Conservation (phyloP, 23 tunicate genomes). For the Diplosoma virens region DNA sequence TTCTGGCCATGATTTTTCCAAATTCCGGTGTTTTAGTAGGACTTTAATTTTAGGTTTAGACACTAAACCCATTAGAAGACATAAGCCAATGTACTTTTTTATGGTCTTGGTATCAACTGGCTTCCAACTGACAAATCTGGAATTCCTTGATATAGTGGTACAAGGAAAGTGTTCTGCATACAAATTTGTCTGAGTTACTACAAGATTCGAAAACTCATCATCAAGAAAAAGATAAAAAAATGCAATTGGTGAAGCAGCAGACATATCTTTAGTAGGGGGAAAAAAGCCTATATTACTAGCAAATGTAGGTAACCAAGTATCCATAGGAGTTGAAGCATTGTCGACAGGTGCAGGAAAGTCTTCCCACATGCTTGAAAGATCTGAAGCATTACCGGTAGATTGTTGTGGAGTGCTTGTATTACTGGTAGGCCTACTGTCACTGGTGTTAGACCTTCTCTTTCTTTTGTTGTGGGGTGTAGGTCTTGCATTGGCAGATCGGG, state of each 20-base stretch:
- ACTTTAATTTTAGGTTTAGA: slow-evolving; percentile 21
- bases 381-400: slow-evolving; percentile 18
- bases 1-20: slow-evolving; percentile 33
- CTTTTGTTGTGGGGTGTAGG: slow-evolving; percentile 33
- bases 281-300: slow-evolving; percentile 23
- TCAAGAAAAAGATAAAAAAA: slow-evolving; percentile 13
- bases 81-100: slow-evolving; percentile 26
- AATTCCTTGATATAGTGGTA: slow-evolving; percentile 6
- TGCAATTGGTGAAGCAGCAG: slow-evolving; percentile 9
- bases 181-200: slow-evolving; percentile 18
- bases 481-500: slow-evolving; percentile 29
- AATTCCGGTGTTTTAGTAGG: slow-evolving; percentile 24
- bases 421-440: slow-evolving; percentile 26
- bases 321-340: slow-evolving; percentile 30
- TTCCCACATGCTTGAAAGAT: slow-evolving; percentile 31
- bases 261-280: slow-evolving; percentile 24
- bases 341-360: slow-evolving; percentile 27
- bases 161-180: slow-evolving; percentile 29
- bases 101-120: slow-evolving; percentile 12
- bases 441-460: slow-evolving; percentile 17
- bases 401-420: slow-evolving; percentile 12
- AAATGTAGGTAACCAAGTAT: slow-evolving; percentile 28
- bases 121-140: slow-evolving; percentile 32
- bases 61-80: slow-evolving; percentile 23
- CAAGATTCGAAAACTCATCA: slow-evolving; percentile 22